phyloP scores from a whole-genome alignment of 2,113 vertebrate genomes.

The Poicephalus gulielmi region DNA sequence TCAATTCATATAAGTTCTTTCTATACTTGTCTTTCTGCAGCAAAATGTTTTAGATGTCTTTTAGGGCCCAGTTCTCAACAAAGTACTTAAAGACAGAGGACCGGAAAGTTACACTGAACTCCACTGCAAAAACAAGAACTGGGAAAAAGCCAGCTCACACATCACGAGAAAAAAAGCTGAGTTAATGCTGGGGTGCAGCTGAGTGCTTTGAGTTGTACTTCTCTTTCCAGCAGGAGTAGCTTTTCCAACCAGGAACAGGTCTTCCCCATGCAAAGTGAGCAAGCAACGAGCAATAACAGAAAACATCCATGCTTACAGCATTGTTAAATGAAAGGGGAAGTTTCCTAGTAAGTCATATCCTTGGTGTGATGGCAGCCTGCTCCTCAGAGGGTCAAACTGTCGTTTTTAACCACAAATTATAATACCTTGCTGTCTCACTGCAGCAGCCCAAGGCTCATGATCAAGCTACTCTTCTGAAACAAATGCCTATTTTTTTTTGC shows the following conservation, averaged over 20 bases:
- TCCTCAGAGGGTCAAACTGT: neutral
- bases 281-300: neutral
- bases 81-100: neutral
- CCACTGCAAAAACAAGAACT: neutral
- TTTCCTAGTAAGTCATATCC: neutral
- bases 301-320: fast-evolving
- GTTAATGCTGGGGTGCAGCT: neutral
- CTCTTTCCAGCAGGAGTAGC: neutral
- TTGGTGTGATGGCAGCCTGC: neutral
- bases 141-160: fast-evolving
- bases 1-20: neutral
- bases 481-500: neutral
- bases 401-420: neutral
- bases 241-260: neutral
- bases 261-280: neutral
- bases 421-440: neutral
- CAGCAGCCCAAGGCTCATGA: neutral
- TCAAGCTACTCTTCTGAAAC: neutral
- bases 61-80: neutral
- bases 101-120: neutral
- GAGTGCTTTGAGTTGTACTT: neutral
- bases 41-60: neutral
- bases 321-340: neutral
- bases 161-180: neutral
- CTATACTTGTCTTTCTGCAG: neutral